Evolutionary conservation across 2,113 vertebrate species (phyloP), one percentile per base, ranked within the genome.

Genomic region (Percopsis transmontana): DNA sequence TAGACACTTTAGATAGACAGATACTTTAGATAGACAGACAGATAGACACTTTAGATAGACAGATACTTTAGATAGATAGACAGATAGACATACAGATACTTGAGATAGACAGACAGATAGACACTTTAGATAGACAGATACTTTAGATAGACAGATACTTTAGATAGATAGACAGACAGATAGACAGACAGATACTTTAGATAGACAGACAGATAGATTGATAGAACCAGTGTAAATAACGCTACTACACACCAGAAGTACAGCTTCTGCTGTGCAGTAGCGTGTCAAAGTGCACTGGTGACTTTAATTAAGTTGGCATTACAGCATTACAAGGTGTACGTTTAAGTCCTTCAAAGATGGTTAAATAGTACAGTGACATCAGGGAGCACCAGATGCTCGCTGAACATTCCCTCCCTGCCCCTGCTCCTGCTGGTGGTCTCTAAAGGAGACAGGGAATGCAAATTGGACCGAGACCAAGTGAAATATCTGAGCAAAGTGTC

Each of bases 311-410:
- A 83, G 74, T 81, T 77, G 75, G 77, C 73, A 79, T 89, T 82
- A 87, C 85, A 79, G 80, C 80, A 82, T 81, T 80, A 84, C 56
- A 50, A 69, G 68, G 67, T 71, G 74, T 80, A 84, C 71, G 76
- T 86, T 82, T 73, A 80, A 80, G 80, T 79, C 82, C 70, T 82
- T 83, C 58, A 78, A 83, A 86, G 80, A 72, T 21, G 60, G 76
- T 79, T 86, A 92, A 93, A 91, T 91, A 90, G 91, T 89, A 89
- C 91, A 90, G 92, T 94, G 94, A 93, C 93, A 94, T 87, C 83
- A 86, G 88, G 88, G 89, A 94, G 91, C 85, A 85, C 90, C 93
- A 95, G 93, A 92, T 96, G 94, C 91, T 87, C 89, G 86, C 72
- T 82, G 74, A 85, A 91, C 91, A 92, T 85, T 92, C 92, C 90